Evolutionary conservation across 2,888 invertebrate genomes (phyloP).

Genomic region (Digitonthophagus gazella): DNA sequence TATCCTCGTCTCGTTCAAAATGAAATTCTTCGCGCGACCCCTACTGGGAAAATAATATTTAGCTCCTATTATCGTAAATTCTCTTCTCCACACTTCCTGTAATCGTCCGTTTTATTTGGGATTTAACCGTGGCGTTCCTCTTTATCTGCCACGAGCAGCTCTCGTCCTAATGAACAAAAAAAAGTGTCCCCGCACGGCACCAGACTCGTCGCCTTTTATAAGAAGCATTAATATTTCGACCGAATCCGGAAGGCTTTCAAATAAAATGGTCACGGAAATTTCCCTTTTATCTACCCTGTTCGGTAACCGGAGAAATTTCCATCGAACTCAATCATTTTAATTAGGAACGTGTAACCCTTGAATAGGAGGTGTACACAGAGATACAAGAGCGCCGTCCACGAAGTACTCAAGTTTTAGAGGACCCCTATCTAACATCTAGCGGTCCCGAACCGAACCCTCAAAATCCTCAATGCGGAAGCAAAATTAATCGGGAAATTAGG

Average conservation of each 20-base stretch:
- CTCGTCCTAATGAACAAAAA: background rate
- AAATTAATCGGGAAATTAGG: background rate
- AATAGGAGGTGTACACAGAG: background rate
- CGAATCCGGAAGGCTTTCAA: background rate
- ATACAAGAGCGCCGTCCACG: background rate
- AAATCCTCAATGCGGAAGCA: background rate
- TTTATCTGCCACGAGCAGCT: background rate
- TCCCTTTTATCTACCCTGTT: background rate
- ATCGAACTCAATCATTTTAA: background rate
- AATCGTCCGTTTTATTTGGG: background rate
- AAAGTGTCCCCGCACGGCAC: background rate
- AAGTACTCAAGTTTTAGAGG: background rate
- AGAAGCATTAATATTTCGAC: background rate
- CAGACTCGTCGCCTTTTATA: background rate
- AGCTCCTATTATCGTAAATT: background rate
- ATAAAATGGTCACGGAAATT: background rate
- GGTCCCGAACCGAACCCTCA: background rate
- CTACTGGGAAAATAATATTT: background rate
- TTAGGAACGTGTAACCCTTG: background rate
- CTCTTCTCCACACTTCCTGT: background rate
- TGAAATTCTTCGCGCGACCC: background rate
- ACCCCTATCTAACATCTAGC: too few species aligned
- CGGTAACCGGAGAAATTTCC: background rate
- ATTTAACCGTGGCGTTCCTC: background rate
- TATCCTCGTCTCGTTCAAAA: background rate